phyloP scores from a whole-genome alignment of 2,113 vertebrate genomes.

The Ginglymostoma cirratum region DNA sequence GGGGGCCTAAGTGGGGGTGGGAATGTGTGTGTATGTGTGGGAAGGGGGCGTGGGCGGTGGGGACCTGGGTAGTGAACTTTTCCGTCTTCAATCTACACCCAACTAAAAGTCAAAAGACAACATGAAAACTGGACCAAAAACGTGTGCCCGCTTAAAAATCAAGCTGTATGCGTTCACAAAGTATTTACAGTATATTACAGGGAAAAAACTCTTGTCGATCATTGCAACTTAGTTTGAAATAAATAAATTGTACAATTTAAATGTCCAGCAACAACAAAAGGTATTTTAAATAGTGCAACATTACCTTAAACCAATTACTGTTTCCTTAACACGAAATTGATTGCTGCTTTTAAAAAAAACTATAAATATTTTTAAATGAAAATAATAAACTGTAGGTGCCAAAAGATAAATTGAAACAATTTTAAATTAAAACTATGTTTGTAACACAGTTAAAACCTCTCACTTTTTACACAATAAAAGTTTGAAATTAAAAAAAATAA shows the following conservation, averaged over 20 bases:
- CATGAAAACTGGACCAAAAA: not conserved
- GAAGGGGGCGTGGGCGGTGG: not conserved
- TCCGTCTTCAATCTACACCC: conserved; percentile 9
- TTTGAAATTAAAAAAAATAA: conserved; percentile 28
- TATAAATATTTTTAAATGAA: conserved; percentile 32
- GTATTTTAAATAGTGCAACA: conserved; percentile 31
- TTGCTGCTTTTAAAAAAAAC: conserved; percentile 19
- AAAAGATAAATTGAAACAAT: not conserved
- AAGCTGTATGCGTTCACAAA: not conserved
- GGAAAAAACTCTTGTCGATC: no score
- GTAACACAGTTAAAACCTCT: conserved; percentile 22
- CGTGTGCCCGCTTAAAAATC: not conserved
- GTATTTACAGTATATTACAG: conserved; percentile 23
- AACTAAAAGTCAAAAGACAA: not conserved
- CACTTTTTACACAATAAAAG: conserved; percentile 19
- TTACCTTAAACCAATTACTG: not conserved
- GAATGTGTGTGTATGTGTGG: not conserved
- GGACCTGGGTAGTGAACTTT: not conserved
- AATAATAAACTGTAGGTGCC: conserved; percentile 27
- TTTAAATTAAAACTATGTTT: conserved; percentile 24
- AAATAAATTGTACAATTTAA: conserved; percentile 35
- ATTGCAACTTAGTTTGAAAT: conserved; percentile 23
- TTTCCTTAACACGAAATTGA: not conserved
- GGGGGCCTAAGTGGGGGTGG: not conserved
- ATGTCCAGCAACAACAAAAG: conserved; percentile 21